Evolutionary conservation across 2,888 invertebrate genomes (phyloP).

Genomic region (Trachelus stipa): DNA sequence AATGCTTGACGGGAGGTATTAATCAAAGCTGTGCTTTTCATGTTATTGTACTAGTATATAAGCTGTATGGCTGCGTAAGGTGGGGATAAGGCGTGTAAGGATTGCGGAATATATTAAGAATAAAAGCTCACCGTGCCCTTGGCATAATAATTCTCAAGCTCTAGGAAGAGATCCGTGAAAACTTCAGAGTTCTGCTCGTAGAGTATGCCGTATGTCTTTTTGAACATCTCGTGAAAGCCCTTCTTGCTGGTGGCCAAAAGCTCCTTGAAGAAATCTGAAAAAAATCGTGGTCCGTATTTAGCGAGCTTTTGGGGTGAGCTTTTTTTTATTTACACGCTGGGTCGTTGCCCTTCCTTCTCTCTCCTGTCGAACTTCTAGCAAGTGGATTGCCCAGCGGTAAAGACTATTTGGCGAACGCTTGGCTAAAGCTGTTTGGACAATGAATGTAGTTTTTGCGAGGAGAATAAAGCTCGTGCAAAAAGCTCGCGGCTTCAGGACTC

Average conservation of each 20-base stretch:
- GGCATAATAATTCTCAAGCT: conserved; percentile 90
- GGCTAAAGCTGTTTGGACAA: background rate
- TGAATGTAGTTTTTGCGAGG: background rate
- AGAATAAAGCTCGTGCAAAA: background rate
- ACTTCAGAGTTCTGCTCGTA: conserved; percentile 95
- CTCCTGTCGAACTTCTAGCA: too few relatives aligned
- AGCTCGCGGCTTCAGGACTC: background rate
- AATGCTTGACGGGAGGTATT: background rate
- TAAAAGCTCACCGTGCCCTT: conserved; percentile 71
- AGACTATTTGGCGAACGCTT: background rate
- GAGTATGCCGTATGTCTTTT: conserved; percentile 92
- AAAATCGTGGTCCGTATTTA: background rate
- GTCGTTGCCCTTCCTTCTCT: background rate
- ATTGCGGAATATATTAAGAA: background rate
- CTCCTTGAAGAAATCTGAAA: conserved; percentile 87
- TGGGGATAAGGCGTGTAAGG: background rate
- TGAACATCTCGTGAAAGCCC: conserved; percentile 96
- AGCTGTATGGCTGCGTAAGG: background rate
- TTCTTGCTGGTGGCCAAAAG: conserved; percentile 84
- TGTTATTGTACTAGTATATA: conserved; percentile 4
- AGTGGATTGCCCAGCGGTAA: too few relatives aligned
- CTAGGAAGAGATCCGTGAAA: conserved; percentile 90
- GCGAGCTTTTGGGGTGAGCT: background rate
- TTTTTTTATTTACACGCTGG: background rate
- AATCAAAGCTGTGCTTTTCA: conserved; percentile 8